phyloP scores from a whole-genome alignment of 1,140 invertebrate species.

The Drosophila pachea region DNA sequence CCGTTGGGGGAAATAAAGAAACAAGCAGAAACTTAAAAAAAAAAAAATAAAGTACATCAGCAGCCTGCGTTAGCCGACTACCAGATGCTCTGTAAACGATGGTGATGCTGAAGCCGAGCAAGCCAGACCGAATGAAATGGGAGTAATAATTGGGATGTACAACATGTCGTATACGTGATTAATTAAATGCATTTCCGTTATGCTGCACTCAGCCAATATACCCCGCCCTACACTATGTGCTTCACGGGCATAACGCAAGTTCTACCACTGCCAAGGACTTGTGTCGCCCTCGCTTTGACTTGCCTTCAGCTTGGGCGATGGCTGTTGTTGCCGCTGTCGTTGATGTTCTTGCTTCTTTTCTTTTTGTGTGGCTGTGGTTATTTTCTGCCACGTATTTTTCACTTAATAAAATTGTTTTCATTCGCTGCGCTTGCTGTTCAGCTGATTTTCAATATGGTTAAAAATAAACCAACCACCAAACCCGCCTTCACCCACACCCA shows the following conservation, averaged over 20 bases:
- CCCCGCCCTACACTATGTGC: not conserved
- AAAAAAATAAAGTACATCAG: conserved; percentile 1
- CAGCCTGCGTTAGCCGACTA: not conserved
- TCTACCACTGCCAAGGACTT: conserved; percentile 71
- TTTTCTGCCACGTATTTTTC: conserved; percentile 75
- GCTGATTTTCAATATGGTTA: conserved; percentile 73
- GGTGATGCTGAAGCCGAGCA: too few species aligned
- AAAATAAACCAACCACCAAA: conserved; percentile 59
- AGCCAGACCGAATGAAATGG: too few species aligned
- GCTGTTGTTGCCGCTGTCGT: conserved; percentile 22
- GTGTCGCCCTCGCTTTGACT: conserved; percentile 49
- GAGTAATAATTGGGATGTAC: not conserved
- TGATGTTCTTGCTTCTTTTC: conserved; percentile 39
- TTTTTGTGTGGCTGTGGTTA: conserved; percentile 62
- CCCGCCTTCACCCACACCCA: not conserved
- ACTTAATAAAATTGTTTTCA: conserved; percentile 77
- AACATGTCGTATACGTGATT: conserved; percentile 5
- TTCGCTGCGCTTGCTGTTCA: conserved; percentile 58
- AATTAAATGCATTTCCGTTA: not conserved
- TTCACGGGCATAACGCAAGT: conserved; percentile 22
- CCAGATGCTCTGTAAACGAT: conserved; percentile 9
- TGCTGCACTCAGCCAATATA: conserved; percentile 2
- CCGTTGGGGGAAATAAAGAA: conserved; percentile 48
- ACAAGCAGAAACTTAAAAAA: conserved; percentile 1
- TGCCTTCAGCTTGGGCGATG: conserved; percentile 32